phyloP scores from a whole-genome alignment of 2,797 vertebrate genomes.

The Falco rusticolus region DNA sequence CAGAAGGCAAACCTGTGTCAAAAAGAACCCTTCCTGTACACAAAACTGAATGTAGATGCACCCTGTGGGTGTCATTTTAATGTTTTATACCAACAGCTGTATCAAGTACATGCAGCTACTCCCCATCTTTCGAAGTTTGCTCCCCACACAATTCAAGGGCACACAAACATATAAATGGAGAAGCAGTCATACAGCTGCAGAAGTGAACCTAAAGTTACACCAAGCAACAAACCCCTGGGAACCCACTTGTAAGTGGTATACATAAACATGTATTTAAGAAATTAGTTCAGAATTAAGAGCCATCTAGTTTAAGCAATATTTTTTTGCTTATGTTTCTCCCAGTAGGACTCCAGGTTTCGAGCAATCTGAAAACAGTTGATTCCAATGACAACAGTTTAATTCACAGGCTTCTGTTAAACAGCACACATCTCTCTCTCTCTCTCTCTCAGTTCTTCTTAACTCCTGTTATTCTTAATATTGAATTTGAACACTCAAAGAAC shows the following conservation, averaged over 20 bases:
- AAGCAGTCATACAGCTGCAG: not conserved
- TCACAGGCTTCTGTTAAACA: not conserved
- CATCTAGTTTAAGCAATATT: not conserved
- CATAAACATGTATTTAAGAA: not conserved
- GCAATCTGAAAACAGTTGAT: constrained; percentile 2
- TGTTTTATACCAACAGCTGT: not conserved
- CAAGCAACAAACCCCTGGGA: not conserved
- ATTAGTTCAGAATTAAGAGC: not conserved
- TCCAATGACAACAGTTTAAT: constrained; percentile 7
- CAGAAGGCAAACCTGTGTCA: not conserved
- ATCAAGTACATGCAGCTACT: not conserved
- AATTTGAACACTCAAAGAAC: not conserved
- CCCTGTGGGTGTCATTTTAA: not conserved
- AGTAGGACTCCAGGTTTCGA: not conserved
- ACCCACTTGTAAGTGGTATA: not conserved
- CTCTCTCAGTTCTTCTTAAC: not conserved
- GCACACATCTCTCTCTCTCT: not conserved
- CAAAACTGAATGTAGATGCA: not conserved
- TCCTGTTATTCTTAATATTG: not conserved
- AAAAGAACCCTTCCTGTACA: rapidly evolving
- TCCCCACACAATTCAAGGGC: not conserved
- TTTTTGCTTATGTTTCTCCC: constrained; percentile 4
- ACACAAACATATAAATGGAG: not conserved
- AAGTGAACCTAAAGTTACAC: not conserved
- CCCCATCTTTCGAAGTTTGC: not conserved